Evolutionary conservation across 2,113 vertebrate species (phyloP).

Genomic region (Larimichthys crocea): DNA sequence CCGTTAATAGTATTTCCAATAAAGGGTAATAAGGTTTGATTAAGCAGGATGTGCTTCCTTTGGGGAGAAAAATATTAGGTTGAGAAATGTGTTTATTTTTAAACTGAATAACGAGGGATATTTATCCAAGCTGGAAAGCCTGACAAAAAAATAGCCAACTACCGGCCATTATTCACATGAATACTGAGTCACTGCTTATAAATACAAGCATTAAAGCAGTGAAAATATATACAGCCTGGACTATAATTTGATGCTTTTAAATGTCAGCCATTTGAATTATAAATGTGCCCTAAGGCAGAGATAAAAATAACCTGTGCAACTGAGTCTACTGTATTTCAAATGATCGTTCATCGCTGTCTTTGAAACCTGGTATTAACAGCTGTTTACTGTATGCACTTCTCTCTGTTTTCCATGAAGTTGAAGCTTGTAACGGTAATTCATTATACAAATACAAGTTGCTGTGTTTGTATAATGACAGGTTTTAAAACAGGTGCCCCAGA

Average conservation of each 20-base stretch:
- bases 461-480: background rate
- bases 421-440: background rate
- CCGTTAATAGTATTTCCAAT: constrained; percentile 76
- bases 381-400: background rate
- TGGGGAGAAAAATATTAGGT: constrained; percentile 66
- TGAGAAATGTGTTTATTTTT: constrained; percentile 72
- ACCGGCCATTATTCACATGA: constrained; percentile 4
- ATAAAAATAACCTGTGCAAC: constrained; percentile 54
- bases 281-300: constrained; percentile 58
- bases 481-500: background rate
- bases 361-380: constrained; percentile 7
- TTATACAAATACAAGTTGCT: background rate
- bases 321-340: constrained; percentile 41
- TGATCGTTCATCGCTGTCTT: constrained; percentile 4
- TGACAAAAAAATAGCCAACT: background rate
- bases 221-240: constrained; percentile 43
- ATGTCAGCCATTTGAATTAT: constrained; percentile 60
- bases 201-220: constrained; percentile 48
- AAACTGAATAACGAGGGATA: constrained; percentile 53
- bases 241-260: constrained; percentile 46
- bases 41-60: constrained; percentile 55
- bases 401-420: background rate
- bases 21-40: constrained; percentile 76
- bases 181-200: constrained; percentile 31
- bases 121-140: constrained; percentile 39